Evolutionary conservation across 2,113 vertebrate genomes (phyloP).

Genomic region (Chamaea fasciata): DNA sequence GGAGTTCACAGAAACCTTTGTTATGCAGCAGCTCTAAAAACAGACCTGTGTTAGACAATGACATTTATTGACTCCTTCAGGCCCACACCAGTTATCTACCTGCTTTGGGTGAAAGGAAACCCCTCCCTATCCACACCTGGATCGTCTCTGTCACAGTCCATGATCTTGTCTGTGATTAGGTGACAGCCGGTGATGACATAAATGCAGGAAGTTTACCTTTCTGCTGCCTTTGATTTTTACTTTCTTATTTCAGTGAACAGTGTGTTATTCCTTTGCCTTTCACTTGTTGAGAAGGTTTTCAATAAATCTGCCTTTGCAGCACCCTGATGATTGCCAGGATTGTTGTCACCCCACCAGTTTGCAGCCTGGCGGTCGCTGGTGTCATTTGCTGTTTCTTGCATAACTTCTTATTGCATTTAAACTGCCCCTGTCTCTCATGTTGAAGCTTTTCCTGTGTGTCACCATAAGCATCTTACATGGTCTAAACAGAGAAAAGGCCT

Average conservation of each 20-base stretch:
- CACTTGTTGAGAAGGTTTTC: background rate
- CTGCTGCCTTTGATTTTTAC: background rate
- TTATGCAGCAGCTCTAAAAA: background rate
- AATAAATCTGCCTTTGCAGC: background rate
- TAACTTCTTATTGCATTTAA: background rate
- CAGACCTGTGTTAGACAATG: background rate
- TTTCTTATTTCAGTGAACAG: background rate
- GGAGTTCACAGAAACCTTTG: background rate
- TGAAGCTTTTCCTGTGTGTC: background rate
- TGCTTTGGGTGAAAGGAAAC: background rate
- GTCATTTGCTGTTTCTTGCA: background rate
- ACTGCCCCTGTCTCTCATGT: background rate
- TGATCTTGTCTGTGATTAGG: background rate
- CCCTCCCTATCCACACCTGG: background rate
- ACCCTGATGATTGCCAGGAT: background rate
- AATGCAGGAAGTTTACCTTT: background rate
- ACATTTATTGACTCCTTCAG: background rate
- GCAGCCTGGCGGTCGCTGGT: background rate
- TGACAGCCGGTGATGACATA: background rate
- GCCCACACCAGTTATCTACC: background rate
- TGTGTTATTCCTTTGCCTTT: background rate
- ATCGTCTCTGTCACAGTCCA: background rate
- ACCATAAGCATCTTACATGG: background rate
- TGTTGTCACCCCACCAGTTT: fast-evolving
- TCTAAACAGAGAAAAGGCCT: background rate